phyloP scores from a whole-genome alignment of 2,888 invertebrate species.

The Dyspetes luteomarginatus region DNA sequence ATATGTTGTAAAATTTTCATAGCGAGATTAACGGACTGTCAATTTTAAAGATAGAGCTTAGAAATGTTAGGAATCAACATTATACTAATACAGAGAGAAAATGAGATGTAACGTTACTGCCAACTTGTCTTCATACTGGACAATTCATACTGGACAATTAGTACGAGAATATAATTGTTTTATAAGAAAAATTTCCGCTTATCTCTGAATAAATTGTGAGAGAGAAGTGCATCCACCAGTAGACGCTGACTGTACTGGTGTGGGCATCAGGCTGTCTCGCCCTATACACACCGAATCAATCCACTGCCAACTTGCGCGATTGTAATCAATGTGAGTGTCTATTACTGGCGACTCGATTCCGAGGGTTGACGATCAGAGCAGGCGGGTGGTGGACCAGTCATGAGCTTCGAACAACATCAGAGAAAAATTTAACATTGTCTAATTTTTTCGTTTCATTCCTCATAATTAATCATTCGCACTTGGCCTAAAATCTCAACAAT shows the following conservation, averaged over 20 bases:
- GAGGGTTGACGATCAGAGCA: not conserved
- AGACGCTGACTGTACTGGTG: no score
- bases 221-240: no score
- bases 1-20: no score
- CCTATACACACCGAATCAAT: conserved; percentile 1
- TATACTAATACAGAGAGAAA: no score
- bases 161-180: not conserved
- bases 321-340: conserved; percentile 15
- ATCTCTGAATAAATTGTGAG: not conserved
- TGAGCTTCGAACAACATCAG: not conserved
- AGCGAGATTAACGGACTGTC: no score
- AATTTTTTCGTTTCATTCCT: not conserved
- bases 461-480: not conserved
- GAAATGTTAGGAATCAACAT: no score
- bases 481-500: not conserved
- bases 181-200: not conserved
- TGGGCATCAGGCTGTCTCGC: no score
- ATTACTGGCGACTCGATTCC: not conserved
- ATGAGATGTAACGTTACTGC: no score
- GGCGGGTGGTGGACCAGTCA: not conserved
- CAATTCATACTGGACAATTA: no score
- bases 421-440: not conserved
- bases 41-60: no score
- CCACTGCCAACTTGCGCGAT: not conserved
- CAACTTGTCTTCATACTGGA: not conserved